Evolutionary conservation across 2,888 invertebrate species (phyloP).

Genomic region (Lutraria lutraria): DNA sequence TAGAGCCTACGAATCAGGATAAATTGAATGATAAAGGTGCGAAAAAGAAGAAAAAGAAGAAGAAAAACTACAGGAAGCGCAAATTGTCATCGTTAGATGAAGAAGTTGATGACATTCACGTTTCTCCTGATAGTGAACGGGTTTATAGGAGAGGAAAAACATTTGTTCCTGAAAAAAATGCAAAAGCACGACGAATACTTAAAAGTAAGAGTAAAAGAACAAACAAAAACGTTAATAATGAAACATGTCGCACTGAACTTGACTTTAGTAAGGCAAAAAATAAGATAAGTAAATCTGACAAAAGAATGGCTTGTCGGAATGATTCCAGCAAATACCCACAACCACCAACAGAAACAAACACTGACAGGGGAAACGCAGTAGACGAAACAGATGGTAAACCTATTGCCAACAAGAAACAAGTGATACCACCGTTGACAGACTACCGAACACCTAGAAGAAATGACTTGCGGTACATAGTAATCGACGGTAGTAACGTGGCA

Average conservation of each 20-base stretch:
- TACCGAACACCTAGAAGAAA: not conserved
- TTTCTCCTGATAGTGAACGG: not conserved
- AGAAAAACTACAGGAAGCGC: conserved; percentile 8
- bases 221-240: not conserved
- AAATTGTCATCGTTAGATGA: not conserved
- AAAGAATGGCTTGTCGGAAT: not conserved
- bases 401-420: not conserved
- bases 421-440: not conserved
- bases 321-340: not conserved
- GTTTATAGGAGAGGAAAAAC: not conserved
- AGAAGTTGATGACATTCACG: not conserved
- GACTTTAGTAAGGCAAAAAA: not conserved
- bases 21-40: not conserved
- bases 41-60: not conserved
- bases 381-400: not conserved
- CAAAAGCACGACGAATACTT: not conserved
- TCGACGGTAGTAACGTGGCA: conserved; percentile 95
- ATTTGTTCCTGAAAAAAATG: not conserved
- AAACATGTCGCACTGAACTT: not conserved
- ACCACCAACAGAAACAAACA: not conserved
- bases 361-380: not conserved
- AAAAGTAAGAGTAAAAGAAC: not conserved
- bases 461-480: conserved; percentile 90
- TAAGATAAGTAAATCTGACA: not conserved
- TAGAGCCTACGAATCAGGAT: not conserved